Evolutionary conservation across 2,888 invertebrate species (phyloP), one percentile per base, ranked within the genome.

Genomic region (Xanthia togata): DNA sequence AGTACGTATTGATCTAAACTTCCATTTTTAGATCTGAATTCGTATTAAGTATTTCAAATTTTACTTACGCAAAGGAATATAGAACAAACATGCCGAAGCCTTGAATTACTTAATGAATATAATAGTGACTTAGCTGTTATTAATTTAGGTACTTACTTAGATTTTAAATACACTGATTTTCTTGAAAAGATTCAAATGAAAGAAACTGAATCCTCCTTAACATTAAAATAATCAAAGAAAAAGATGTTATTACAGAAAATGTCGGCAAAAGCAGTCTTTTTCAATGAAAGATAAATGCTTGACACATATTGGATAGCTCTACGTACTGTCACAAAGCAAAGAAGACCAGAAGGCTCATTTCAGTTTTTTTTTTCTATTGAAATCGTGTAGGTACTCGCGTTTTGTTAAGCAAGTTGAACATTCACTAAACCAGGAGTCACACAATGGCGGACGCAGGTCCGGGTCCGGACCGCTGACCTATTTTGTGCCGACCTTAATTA

Each of bases 201-300:
- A 41, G 12, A 35, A 44, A 50, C 55, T 50, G 26, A 62, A 63
- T 64, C 26, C 53, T 60, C 41, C 60, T 70, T 57, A 69, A 55
- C 59, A 35, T 71, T 12, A 68, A 38, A 76, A 68, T 50, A 71
- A 41, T 55, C 23, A 64, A 26, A 47, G 44, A 55, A 77, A 70
- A 59, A 57, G 44, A 59, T 73, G 73, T 76, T 71, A 71, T 73
- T 65, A 68, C 65, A 73, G n/a, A 65, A 67, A 73, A 81, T 77
- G 35, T 55, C 73, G 70, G 35, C 63, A 53, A 70, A 4, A 55
- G 38, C 41, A 6, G 44, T 75, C 65, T 70, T 74, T 83, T 73
- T 75, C 68, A 76, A 83, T 77, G 73, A 73, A 81, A 83, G 85
- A 85, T 77, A 83, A 77, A 85, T 81, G 85, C 59, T 72, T 79